Conservation (phyloP, 2,888 invertebrate species). For the Sminthurinus aureus region DNA sequence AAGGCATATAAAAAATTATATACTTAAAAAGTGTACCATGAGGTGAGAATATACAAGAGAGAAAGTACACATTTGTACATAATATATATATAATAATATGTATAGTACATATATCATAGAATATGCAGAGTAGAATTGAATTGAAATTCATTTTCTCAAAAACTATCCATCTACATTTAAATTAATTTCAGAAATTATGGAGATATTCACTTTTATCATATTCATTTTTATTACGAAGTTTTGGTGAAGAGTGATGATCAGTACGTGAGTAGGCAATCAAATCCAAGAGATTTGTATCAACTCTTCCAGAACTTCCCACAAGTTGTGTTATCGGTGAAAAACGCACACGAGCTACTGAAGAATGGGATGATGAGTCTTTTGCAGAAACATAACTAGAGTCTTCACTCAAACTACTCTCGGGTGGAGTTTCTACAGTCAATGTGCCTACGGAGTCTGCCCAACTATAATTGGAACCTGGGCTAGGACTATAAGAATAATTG, state of each 20-base stretch:
- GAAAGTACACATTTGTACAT: too few species aligned
- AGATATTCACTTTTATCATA: conserved; percentile 57
- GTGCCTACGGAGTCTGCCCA: conserved; percentile 74
- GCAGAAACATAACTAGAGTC: conserved; percentile 90
- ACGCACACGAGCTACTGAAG: conserved; percentile 76
- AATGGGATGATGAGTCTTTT: conserved; percentile 72
- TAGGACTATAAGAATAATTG: conserved; percentile 64
- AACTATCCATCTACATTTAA: too few species aligned
- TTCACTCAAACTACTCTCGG: conserved; percentile 84
- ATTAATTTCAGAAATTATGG: conserved; percentile 51
- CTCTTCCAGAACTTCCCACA: conserved; percentile 61
- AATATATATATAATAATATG: too few species aligned
- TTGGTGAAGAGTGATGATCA: conserved; percentile 49
- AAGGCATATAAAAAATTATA: too few species aligned
- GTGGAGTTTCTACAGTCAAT: conserved; percentile 80
- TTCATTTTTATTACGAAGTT: conserved; percentile 49
- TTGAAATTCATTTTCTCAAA: too few species aligned
- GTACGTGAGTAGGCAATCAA: conserved; percentile 64
- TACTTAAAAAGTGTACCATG: too few species aligned
- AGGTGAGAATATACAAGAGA: too few species aligned
- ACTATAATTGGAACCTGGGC: conserved; percentile 61
- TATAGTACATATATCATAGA: too few species aligned
- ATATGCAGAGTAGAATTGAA: too few species aligned
- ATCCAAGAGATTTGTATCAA: conserved; percentile 68
- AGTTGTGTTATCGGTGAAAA: conserved; percentile 78